Conservation (phyloP, 2,888 invertebrate genomes). For the Syrista parreyssii region DNA sequence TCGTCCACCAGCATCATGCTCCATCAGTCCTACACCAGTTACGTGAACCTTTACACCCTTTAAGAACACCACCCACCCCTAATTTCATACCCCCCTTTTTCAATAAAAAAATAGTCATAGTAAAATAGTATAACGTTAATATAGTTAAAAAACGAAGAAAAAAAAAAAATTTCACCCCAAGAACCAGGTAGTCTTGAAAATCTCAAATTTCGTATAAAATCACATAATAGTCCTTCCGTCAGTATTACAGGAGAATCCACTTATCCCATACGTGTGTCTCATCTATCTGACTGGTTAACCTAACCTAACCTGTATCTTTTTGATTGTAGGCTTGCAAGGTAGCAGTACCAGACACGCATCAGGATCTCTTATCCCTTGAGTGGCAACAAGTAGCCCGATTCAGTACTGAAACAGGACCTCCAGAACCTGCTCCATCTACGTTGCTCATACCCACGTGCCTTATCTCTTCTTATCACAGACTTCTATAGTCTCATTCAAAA, state of each 20-base stretch:
- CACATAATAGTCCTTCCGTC: neutral
- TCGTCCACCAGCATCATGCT: constrained; percentile 14
- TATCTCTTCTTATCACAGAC: neutral
- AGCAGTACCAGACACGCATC: neutral
- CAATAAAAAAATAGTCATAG: too few species aligned
- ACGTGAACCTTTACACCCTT: too few species aligned
- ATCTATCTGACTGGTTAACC: neutral
- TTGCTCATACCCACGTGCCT: neutral
- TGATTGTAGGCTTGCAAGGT: neutral
- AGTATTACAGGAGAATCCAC: constrained; percentile 35
- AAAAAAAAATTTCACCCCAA: too few species aligned
- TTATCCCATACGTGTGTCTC: constrained; percentile 16
- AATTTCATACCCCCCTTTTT: too few species aligned
- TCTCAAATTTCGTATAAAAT: neutral
- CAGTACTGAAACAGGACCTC: neutral
- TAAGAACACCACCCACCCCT: too few species aligned
- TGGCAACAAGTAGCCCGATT: constrained; percentile 20
- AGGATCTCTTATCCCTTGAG: constrained; percentile 26
- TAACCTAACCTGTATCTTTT: neutral
- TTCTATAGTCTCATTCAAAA: neutral
- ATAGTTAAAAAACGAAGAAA: too few species aligned
- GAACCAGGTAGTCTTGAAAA: neutral
- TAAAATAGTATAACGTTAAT: too few species aligned
- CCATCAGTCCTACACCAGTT: neutral
- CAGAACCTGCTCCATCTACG: neutral